phyloP scores from a whole-genome alignment of 2,113 vertebrate species.

The Nothocercus julius region DNA sequence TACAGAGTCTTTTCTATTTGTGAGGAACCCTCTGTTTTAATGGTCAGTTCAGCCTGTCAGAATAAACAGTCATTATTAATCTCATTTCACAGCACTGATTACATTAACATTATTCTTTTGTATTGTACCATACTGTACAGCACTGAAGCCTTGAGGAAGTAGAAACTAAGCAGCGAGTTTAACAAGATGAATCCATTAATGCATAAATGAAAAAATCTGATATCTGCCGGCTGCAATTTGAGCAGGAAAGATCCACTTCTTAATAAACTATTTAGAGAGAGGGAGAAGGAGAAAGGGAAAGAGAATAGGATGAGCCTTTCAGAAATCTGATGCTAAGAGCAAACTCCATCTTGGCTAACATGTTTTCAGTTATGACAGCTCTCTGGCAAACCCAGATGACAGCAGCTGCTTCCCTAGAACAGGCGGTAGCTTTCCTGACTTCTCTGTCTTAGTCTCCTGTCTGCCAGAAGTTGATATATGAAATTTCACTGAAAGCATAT shows the following conservation, averaged over 20 bases:
- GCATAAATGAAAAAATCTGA: background rate
- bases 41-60: background rate
- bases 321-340: background rate
- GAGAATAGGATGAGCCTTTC: background rate
- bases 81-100: constrained; percentile 12
- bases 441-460: background rate
- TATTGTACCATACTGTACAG: background rate
- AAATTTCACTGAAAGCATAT: background rate
- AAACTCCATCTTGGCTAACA: constrained; percentile 2
- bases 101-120: constrained; percentile 2
- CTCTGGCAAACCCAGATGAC: constrained; percentile 31
- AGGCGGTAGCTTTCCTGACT: background rate
- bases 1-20: background rate
- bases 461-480: background rate
- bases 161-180: background rate
- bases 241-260: background rate
- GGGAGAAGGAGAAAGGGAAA: background rate
- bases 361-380: background rate
- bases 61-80: constrained; percentile 8
- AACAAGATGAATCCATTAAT: background rate
- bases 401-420: constrained; percentile 18
- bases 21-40: background rate
- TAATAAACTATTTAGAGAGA: background rate
- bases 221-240: background rate
- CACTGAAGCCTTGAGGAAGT: background rate